phyloP scores from a whole-genome alignment of 2,888 invertebrate species.

The Mesorhabditis sp. region DNA sequence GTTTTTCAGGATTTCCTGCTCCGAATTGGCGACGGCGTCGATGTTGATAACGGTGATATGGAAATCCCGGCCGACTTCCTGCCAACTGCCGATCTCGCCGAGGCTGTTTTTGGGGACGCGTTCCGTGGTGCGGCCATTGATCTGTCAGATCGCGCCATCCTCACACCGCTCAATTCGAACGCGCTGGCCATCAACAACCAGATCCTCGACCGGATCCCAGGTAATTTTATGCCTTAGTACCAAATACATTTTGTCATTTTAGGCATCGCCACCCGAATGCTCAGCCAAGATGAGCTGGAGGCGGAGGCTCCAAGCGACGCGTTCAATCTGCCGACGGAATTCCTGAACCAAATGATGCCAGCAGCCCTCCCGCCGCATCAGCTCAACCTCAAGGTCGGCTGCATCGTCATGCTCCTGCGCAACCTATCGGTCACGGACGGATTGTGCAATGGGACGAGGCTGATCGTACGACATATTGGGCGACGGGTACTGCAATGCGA shows the following conservation, averaged over 20 bases:
- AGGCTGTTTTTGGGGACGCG: slow-evolving; percentile 9
- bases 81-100: slow-evolving; percentile 2
- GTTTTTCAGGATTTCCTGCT: no score
- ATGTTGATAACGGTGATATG: no score
- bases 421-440: slow-evolving; percentile 13
- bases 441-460: slow-evolving; percentile 10
- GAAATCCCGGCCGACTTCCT: not conserved
- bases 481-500: not conserved
- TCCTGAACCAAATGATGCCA: slow-evolving; percentile 14
- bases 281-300: not conserved
- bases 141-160: not conserved
- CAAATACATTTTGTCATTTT: no score
- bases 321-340: slow-evolving; percentile 11
- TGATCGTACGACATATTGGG: not conserved
- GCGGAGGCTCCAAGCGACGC: not conserved
- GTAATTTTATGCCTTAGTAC: no score
- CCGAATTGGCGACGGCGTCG: not conserved
- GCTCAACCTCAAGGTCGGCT: slow-evolving; percentile 8
- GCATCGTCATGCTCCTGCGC: slow-evolving; percentile 14
- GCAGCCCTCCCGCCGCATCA: slow-evolving; percentile 15
- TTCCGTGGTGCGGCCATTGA: slow-evolving; percentile 1
- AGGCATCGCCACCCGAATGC: no score
- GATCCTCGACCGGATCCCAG: slow-evolving; percentile 10
- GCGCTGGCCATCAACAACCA: slow-evolving; percentile 12
- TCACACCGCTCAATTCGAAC: slow-evolving; percentile 12